Evolutionary conservation across 2,888 invertebrate genomes (phyloP).

Genomic region (Uropetala carovei): DNA sequence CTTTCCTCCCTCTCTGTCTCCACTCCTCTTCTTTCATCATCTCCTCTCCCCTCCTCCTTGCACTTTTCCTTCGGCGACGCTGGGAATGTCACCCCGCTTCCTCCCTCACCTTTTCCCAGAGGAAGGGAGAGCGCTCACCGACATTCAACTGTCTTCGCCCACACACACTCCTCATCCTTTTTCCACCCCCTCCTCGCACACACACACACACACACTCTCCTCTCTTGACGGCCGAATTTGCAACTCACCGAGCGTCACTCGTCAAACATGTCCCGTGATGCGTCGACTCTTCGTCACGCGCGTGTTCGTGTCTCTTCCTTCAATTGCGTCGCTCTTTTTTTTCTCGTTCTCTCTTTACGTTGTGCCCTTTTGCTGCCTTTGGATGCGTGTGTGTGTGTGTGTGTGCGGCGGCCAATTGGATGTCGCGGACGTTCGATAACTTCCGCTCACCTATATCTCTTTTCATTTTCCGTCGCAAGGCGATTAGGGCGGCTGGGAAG

Average conservation of each 20-base stretch:
- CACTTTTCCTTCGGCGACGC: not conserved
- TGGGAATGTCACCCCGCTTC: not conserved
- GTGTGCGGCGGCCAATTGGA: not conserved
- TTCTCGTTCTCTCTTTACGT: not conserved
- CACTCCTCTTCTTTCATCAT: not conserved
- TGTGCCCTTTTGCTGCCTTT: not conserved
- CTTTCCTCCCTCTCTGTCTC: not conserved
- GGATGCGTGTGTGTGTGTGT: not conserved
- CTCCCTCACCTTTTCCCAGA: conserved; percentile 34
- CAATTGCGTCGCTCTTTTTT: not conserved
- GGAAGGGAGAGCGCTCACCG: conserved; percentile 25
- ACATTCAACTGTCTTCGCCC: conserved; percentile 41
- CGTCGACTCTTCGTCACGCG: conserved; percentile 43
- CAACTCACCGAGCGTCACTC: conserved; percentile 69
- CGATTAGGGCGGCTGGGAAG: too few relatives aligned
- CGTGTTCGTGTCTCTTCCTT: not conserved
- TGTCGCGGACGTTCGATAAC: conserved; percentile 12
- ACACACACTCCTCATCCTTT: conserved; percentile 65
- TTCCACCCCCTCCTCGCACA: conserved; percentile 68
- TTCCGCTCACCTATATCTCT: conserved; percentile 33
- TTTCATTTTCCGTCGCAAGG: too few relatives aligned
- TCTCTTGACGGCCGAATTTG: conserved; percentile 73
- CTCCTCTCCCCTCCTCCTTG: not conserved
- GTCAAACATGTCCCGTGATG: conserved; percentile 61
- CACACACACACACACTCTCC: conserved; percentile 68